A percentile compares a stretch with the other conserved stretches of the same genome.
Conservation (phyloP, 2,888 invertebrate genomes). For the Spodoptera littoralis region DNA sequence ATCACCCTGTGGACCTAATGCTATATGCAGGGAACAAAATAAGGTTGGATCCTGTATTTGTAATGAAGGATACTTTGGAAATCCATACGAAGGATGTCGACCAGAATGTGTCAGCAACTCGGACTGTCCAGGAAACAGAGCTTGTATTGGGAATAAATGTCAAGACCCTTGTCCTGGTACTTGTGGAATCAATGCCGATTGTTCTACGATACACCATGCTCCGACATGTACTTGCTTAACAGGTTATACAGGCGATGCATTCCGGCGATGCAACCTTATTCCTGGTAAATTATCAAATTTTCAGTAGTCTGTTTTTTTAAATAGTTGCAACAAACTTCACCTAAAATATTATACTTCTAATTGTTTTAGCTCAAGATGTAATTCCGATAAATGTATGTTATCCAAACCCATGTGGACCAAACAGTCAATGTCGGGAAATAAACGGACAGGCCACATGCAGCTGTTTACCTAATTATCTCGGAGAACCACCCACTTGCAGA, state of each 20-base stretch:
- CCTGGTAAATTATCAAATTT: conserved; percentile 71
- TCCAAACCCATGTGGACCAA: conserved; percentile 90
- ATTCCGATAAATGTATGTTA: conserved; percentile 84
- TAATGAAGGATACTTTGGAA: conserved; percentile 91
- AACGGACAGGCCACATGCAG: conserved; percentile 91
- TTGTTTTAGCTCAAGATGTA: conserved; percentile 78
- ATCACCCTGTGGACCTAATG: conserved; percentile 92
- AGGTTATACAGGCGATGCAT: conserved; percentile 90
- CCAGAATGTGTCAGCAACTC: conserved; percentile 93
- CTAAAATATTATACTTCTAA: background rate
- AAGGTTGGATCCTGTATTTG: conserved; percentile 92
- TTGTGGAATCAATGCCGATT: conserved; percentile 92
- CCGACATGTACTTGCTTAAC: conserved; percentile 91
- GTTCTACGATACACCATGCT: conserved; percentile 91
- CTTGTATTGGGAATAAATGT: conserved; percentile 93
- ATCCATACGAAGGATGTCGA: conserved; percentile 93
- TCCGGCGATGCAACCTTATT: conserved; percentile 84
- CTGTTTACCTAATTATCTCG: conserved; percentile 91
- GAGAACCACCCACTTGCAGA: conserved; percentile 91
- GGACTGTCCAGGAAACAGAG: conserved; percentile 92
- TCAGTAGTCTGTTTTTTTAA: background rate
- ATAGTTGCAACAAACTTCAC: background rate
- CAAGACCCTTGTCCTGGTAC: conserved; percentile 93
- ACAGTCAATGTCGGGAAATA: conserved; percentile 89
- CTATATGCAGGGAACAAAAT: conserved; percentile 91